Evolutionary conservation across 2,797 vertebrate species (phyloP).

Genomic region (Rhabdophis nuchalis): DNA sequence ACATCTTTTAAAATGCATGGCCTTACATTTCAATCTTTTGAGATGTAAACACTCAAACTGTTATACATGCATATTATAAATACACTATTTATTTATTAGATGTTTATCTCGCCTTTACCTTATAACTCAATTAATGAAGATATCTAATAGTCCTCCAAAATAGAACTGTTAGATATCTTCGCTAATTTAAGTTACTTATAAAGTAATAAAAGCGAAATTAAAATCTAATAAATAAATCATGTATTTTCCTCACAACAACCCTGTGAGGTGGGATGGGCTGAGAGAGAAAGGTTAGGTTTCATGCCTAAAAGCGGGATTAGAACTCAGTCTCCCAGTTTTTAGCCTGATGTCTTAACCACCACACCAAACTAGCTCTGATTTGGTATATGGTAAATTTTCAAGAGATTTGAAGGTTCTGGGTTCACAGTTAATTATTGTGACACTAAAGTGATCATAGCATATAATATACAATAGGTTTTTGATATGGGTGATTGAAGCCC

Average conservation of each 20-base stretch:
- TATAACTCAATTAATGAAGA: not conserved
- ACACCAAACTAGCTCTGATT: not conserved
- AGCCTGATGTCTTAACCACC: not conserved
- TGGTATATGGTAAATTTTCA: not conserved
- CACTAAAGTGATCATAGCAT: not conserved
- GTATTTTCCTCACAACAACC: not conserved
- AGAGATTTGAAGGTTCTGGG: not conserved
- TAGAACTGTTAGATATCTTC: too few relatives aligned
- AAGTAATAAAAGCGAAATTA: too few relatives aligned
- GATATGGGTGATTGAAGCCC: not conserved
- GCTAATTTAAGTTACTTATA: too few relatives aligned
- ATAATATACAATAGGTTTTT: not conserved
- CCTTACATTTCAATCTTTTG: not conserved
- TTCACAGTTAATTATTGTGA: not conserved
- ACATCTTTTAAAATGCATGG: not conserved
- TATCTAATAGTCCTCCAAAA: not conserved
- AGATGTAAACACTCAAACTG: not conserved
- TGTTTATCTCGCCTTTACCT: not conserved
- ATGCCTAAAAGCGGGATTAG: not conserved
- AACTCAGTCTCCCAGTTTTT: not conserved
- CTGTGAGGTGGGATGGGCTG: not conserved
- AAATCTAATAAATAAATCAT: too few relatives aligned
- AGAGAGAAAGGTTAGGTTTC: not conserved
- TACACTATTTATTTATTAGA: not conserved
- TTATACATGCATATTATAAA: not conserved